Evolutionary conservation across 2,113 vertebrate species (phyloP), one percentile per base, ranked within the genome.

Genomic region (Alexandromys fortis): DNA sequence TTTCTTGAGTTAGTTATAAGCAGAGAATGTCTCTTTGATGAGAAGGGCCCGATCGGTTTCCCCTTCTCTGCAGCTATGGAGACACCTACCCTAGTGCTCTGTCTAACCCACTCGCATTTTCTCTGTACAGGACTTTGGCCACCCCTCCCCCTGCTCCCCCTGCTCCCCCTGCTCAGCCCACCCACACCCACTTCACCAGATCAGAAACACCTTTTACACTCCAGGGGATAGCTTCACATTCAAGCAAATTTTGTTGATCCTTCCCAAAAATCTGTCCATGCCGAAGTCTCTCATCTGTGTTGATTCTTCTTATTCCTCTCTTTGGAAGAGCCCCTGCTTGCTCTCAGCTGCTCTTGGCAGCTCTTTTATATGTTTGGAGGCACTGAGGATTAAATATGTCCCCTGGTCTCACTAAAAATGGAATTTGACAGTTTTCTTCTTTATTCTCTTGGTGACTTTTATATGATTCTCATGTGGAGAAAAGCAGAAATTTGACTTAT

Each of bases 401-500:
- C 87, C 42, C 35, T 85, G 52, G 26, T 82, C 49, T 89, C 86
- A 86, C 72, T 67, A 61, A 93, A 95, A 92, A 89, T 95, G 76
- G 58, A 94, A 72, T 72, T 89, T 90, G 63, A 90, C 89, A 89
- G 52, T 92, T 95, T 87, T 88, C 38, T 45, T 92, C 42, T 94
- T 85, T 68, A 81, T 87, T 92, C 35, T 76, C 19, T 91, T 95
- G 90, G 75, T 93, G 89, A 49, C 58, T 95, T 82, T 81, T 68
- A 68, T 52, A 68, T 82, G 38, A 78, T 89, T 93, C 94, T 87
- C 49, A 10, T 49, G 79, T 83, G 55, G 33, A 89, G 75, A 79
- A 81, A 72, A 72, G 35, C 47, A 38, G 76, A 73, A n/a, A 42
- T 93, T 55, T 91, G 94, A 85, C 33, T 95, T 89, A 93, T 12